These are phyloP conservation scores for Campaea margaritaria DNA, from an alignment of 2,888 invertebrate species.

Conservation along the genomic window DNA sequence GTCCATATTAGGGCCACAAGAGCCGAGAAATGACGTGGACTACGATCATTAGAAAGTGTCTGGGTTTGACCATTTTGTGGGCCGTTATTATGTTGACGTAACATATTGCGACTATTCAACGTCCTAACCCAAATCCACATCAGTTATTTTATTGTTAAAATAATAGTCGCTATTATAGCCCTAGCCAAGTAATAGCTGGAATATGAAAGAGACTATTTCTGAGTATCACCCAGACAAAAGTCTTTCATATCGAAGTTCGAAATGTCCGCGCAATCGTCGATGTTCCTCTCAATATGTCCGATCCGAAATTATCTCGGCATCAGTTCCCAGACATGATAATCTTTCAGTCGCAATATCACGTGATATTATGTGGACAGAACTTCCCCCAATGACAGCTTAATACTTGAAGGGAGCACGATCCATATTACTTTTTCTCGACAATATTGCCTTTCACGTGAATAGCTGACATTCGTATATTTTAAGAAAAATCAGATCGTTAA, in stretches of 20 bases:
- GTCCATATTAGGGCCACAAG: conserved; percentile 3
- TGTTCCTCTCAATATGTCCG: conserved; percentile 31
- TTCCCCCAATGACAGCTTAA: conserved; percentile 61
- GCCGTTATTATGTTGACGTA: conserved; percentile 43
- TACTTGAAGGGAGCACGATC: conserved; percentile 50
- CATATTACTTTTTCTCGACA: conserved; percentile 60
- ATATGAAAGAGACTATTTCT: neutral
- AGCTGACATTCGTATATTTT: conserved; percentile 25
- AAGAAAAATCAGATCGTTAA: conserved; percentile 8
- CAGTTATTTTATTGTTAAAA: conserved; percentile 7
- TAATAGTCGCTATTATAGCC: neutral
- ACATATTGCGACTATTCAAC: conserved; percentile 28
- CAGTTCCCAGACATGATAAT: conserved; percentile 63
- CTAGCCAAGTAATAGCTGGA: neutral
- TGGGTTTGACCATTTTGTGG: conserved; percentile 45
- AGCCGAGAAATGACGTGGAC: conserved; percentile 46
- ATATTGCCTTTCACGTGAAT: conserved; percentile 33
- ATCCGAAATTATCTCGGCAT: conserved; percentile 40
- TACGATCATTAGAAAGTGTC: conserved; percentile 63
- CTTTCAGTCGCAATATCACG: conserved; percentile 63
- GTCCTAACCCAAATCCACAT: conserved; percentile 6
- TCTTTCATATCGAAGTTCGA: neutral
- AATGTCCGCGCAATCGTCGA: neutral
- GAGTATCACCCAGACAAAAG: no score
- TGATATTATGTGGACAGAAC: conserved; percentile 60